Conservation (phyloP, 2,888 invertebrate genomes). For the Megalurothrips usitatus region DNA sequence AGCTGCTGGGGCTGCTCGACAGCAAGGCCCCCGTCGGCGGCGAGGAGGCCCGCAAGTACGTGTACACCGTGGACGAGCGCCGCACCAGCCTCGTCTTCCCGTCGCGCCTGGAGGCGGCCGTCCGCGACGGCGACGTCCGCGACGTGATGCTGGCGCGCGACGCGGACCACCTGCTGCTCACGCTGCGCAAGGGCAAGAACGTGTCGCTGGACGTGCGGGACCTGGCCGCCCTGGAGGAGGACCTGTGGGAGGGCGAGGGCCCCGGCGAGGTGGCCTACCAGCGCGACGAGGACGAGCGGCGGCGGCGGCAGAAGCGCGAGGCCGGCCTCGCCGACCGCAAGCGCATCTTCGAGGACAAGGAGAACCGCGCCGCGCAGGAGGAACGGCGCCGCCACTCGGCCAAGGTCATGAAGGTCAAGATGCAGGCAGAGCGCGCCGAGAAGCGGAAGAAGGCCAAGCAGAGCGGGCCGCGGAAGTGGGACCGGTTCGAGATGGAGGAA, state of each 20-base stretch:
- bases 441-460: slow-evolving; percentile 22
- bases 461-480: slow-evolving; percentile 44
- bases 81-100: slow-evolving; percentile 70
- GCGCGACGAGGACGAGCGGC: slow-evolving; percentile 57
- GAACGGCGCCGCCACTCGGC: slow-evolving; percentile 33
- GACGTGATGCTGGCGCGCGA: slow-evolving; percentile 73
- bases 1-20: slow-evolving; percentile 57
- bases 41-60: slow-evolving; percentile 58
- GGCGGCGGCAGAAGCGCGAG: slow-evolving; percentile 46
- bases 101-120: slow-evolving; percentile 67
- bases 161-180: slow-evolving; percentile 67
- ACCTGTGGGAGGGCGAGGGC: slow-evolving; percentile 67
- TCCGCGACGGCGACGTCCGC: slow-evolving; percentile 69
- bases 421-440: slow-evolving; percentile 12
- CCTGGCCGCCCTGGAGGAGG: slow-evolving; percentile 50
- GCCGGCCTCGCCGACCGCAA: slow-evolving; percentile 59
- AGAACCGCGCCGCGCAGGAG: slow-evolving; percentile 56
- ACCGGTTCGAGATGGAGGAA: slow-evolving; percentile 52
- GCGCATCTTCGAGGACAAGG: slow-evolving; percentile 61
- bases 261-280: slow-evolving; percentile 58
- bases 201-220: slow-evolving; percentile 67
- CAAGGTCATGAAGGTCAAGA: slow-evolving; percentile 44
- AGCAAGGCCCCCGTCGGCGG: slow-evolving; percentile 47
- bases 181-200: slow-evolving; percentile 67
- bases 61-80: slow-evolving; percentile 70